A percentile compares a stretch with the other conserved stretches of the same genome.
Conservation (phyloP, 2,888 invertebrate species). For the Dermolepida albohirtum region DNA sequence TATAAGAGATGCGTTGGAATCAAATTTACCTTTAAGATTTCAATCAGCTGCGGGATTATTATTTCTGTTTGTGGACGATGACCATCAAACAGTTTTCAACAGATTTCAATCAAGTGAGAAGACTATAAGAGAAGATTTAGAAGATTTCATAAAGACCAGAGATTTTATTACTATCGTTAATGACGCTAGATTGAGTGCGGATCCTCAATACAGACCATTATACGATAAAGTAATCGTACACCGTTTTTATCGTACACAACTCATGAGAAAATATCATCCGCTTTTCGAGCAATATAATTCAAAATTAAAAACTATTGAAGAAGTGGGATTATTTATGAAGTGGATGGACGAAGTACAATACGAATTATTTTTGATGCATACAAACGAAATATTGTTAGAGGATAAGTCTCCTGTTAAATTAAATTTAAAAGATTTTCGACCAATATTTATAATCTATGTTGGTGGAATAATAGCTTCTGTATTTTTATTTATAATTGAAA, state of each 20-base stretch:
- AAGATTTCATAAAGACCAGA: slow-evolving; percentile 26
- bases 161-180: slow-evolving; percentile 37
- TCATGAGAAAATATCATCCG: slow-evolving; percentile 39
- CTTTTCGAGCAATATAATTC: slow-evolving; percentile 33
- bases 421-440: slow-evolving; percentile 14
- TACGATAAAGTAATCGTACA: slow-evolving; percentile 26
- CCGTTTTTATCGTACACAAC: slow-evolving; percentile 9
- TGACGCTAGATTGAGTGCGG: slow-evolving; percentile 18
- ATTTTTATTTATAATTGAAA: slow-evolving; percentile 4
- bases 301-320: slow-evolving; percentile 21
- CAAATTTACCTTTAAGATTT: slow-evolving; percentile 23
- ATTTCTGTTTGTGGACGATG: slow-evolving; percentile 25
- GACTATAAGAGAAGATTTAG: slow-evolving; percentile 24
- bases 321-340: slow-evolving; percentile 34
- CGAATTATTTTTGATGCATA: slow-evolving; percentile 18
- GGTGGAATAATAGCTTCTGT: neutral
- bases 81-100: slow-evolving; percentile 27
- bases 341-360: slow-evolving; percentile 36
- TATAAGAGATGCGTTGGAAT: slow-evolving; percentile 30
- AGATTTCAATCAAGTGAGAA: slow-evolving; percentile 21
- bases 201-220: slow-evolving; percentile 30
- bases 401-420: neutral
- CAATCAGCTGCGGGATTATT: slow-evolving; percentile 25
- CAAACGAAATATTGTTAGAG: neutral
- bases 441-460: slow-evolving; percentile 8